Evolutionary conservation across 2,113 vertebrate species (phyloP).

Genomic region (Ranitomeya imitator): DNA sequence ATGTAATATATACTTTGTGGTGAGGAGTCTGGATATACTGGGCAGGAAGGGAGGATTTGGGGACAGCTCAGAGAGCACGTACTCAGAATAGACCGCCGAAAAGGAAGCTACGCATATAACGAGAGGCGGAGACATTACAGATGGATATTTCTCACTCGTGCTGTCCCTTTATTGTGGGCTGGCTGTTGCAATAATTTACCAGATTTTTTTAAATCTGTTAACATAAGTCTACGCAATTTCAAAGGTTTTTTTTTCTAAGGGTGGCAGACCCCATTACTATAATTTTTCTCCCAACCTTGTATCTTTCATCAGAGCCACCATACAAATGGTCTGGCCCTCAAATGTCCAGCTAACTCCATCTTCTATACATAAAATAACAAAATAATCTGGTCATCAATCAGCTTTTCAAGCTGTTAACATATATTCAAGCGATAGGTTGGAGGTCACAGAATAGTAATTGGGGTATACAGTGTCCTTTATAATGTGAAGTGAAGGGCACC

Average conservation of each 20-base stretch:
- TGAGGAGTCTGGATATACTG: conserved; percentile 21
- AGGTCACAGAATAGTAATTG: neutral
- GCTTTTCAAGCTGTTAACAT: too few species aligned
- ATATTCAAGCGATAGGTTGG: too few species aligned
- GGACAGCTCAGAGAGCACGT: neutral
- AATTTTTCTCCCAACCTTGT: neutral
- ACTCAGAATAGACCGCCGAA: neutral
- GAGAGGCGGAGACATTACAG: neutral
- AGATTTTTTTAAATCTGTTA: neutral
- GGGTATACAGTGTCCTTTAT: neutral
- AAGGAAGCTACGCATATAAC: neutral
- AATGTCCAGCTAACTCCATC: neutral
- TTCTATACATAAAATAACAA: too few species aligned
- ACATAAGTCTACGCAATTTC: neutral
- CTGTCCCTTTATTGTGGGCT: neutral
- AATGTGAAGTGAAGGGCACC: neutral
- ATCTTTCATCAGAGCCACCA: too few species aligned
- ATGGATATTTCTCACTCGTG: neutral
- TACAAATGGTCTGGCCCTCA: too few species aligned
- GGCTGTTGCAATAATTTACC: neutral
- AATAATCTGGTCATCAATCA: too few species aligned
- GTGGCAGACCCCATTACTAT: neutral
- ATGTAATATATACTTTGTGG: conserved; percentile 38
- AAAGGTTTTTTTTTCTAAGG: neutral
- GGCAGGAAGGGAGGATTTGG: neutral